phyloP scores from a whole-genome alignment of 53 echinoderm and acorn worm species.

The Actinopyga echinites region DNA sequence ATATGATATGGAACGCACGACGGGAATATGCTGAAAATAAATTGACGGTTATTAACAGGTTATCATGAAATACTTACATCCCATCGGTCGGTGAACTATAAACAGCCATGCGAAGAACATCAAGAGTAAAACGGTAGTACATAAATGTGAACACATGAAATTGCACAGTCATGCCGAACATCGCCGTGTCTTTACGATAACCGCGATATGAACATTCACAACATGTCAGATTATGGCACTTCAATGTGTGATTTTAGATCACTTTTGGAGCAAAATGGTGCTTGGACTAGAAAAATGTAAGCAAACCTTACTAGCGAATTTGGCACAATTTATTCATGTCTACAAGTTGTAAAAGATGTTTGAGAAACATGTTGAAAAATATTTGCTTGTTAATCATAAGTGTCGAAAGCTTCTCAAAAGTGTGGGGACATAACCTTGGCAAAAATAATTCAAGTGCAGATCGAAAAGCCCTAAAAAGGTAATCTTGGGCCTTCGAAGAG shows the following conservation, averaged over 20 bases:
- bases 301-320: background rate
- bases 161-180: slow-evolving; percentile 38
- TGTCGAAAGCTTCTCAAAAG: no score
- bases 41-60: no score
- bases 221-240: slow-evolving; percentile 9
- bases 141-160: slow-evolving; percentile 19
- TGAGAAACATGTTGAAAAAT: no score
- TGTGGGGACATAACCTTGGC: no score
- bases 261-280: background rate
- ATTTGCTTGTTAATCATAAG: no score
- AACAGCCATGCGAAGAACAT: slow-evolving; percentile 64
- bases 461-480: no score
- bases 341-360: no score
- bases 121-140: slow-evolving; percentile 58
- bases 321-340: no score
- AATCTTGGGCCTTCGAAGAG: no score
- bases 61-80: slow-evolving; percentile 58
- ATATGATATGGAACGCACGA: no score
- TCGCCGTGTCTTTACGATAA: slow-evolving; percentile 4
- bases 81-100: slow-evolving; percentile 67
- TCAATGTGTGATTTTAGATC: slow-evolving; percentile 26
- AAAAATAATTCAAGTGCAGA: no score
- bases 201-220: background rate
- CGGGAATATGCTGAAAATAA: no score
- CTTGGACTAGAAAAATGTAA: background rate